Evolutionary conservation across 2,888 invertebrate genomes (phyloP).

Genomic region (Oxyteleia sp.): DNA sequence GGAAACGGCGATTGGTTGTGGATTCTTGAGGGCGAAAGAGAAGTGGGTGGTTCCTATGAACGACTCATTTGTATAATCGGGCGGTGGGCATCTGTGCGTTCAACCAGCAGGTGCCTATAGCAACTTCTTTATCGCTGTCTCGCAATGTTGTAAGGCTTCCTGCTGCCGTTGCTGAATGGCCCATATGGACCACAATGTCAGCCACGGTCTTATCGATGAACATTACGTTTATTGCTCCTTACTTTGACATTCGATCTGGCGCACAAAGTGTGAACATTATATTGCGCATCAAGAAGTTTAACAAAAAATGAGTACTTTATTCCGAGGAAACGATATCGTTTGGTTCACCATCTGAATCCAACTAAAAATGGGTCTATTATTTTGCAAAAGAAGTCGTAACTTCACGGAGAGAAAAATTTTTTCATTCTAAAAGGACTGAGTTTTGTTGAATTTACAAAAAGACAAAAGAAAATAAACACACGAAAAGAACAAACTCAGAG

Average conservation of each 20-base stretch:
- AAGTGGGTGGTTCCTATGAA: constrained; percentile 73
- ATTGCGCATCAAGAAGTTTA: no score
- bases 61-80: constrained; percentile 81
- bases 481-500: no score
- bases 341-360: no score
- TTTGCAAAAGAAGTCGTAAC: no score
- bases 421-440: no score
- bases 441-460: no score
- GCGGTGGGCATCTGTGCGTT: constrained; percentile 81
- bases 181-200: constrained; percentile 56
- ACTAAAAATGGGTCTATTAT: no score
- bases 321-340: no score
- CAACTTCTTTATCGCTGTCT: constrained; percentile 81
- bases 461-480: no score
- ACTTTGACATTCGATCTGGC: constrained; percentile 10
- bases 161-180: constrained; percentile 34
- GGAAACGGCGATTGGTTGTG: constrained; percentile 42
- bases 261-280: background rate
- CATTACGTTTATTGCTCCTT: constrained; percentile 13
- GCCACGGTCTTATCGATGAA: constrained; percentile 26
- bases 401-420: no score
- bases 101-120: constrained; percentile 83
- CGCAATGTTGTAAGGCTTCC: constrained; percentile 80
- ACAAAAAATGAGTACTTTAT: no score
- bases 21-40: constrained; percentile 48